phyloP scores from a whole-genome alignment of 2,888 invertebrate genomes.

The Eurois occulta region DNA sequence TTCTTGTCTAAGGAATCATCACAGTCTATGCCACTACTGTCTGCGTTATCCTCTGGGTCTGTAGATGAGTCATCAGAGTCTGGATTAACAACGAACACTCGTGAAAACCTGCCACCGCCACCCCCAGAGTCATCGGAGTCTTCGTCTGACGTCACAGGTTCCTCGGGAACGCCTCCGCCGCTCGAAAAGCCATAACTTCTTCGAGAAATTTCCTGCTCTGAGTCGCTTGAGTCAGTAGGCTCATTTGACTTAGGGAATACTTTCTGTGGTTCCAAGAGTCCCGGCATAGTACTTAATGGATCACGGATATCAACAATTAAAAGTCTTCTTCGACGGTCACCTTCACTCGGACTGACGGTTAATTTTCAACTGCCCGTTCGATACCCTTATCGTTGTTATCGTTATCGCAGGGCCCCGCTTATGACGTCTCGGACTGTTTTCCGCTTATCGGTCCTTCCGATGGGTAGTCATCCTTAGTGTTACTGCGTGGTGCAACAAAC shows the following conservation, averaged over 20 bases:
- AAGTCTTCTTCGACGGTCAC: slow-evolving; percentile 83
- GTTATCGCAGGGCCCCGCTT: slow-evolving; percentile 78
- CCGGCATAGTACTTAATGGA: slow-evolving; percentile 82
- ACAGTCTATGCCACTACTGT: slow-evolving; percentile 90
- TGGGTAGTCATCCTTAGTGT: slow-evolving; percentile 83
- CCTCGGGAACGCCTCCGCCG: slow-evolving; percentile 85
- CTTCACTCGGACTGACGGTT: slow-evolving; percentile 82
- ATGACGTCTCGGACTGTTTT: slow-evolving; percentile 83
- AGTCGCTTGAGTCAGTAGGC: slow-evolving; percentile 86
- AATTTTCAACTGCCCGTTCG: slow-evolving; percentile 80
- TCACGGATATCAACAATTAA: slow-evolving; percentile 75
- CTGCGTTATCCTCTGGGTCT: slow-evolving; percentile 91
- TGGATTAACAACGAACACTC: slow-evolving; percentile 93
- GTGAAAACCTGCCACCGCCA: slow-evolving; percentile 90
- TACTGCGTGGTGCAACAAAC: slow-evolving; percentile 74
- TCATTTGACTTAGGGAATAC: slow-evolving; percentile 89
- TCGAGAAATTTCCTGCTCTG: slow-evolving; percentile 82
- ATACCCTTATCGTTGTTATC: slow-evolving; percentile 85
- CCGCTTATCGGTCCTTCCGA: slow-evolving; percentile 83
- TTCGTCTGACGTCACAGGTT: slow-evolving; percentile 87
- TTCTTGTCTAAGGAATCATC: slow-evolving; percentile 91
- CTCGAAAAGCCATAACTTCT: slow-evolving; percentile 86
- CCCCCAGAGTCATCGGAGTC: slow-evolving; percentile 90
- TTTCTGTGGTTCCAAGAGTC: slow-evolving; percentile 88
- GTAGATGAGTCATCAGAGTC: slow-evolving; percentile 89